Conservation (phyloP, 2,888 invertebrate genomes). For the Biston stratarius region DNA sequence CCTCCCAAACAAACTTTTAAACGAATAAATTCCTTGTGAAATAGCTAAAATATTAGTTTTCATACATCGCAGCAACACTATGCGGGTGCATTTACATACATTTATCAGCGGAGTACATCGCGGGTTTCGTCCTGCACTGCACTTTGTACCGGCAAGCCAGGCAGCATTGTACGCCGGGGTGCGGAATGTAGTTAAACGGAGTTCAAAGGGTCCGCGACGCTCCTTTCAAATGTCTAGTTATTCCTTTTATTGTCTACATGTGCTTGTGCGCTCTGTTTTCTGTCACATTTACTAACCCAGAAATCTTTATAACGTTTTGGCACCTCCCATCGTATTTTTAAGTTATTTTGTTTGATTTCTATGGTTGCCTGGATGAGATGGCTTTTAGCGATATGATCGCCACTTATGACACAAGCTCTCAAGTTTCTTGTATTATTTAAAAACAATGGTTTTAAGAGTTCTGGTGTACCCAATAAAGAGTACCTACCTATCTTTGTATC, state of each 20-base stretch:
- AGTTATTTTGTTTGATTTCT: too few relatives aligned
- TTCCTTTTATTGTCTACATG: neutral
- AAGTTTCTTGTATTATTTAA: too few relatives aligned
- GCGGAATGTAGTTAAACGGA: neutral
- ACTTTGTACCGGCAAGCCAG: neutral
- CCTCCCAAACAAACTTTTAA: neutral
- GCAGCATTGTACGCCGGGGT: conserved; percentile 20
- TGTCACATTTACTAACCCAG: too few relatives aligned
- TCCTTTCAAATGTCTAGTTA: neutral
- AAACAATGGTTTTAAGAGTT: too few relatives aligned
- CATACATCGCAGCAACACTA: conserved; percentile 22
- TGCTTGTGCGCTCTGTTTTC: neutral
- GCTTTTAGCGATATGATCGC: too few relatives aligned
- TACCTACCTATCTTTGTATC: too few relatives aligned
- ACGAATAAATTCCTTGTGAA: neutral
- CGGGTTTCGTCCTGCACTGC: conserved; percentile 14
- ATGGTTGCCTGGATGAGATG: too few relatives aligned
- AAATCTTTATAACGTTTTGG: too few relatives aligned
- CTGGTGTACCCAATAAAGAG: too few relatives aligned
- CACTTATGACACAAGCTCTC: too few relatives aligned
- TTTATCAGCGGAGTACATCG: conserved; percentile 12
- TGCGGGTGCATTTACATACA: conserved; percentile 19
- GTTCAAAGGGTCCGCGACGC: neutral
- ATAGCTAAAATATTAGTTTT: conserved; percentile 30
- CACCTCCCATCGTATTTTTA: too few relatives aligned